Conservation (phyloP, 2,888 invertebrate species). For the Boloria euphrosyne region DNA sequence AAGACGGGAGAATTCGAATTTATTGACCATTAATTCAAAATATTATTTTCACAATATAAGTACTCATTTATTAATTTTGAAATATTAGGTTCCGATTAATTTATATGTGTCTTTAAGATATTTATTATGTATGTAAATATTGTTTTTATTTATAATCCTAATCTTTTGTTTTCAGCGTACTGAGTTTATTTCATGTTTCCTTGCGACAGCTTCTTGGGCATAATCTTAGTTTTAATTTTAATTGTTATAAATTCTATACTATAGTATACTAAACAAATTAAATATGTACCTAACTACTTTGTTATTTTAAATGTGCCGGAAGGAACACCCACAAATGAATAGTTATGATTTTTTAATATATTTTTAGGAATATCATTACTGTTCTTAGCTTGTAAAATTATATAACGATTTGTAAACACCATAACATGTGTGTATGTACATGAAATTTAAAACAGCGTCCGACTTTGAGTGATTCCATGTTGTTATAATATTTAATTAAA, state of each 20-base stretch:
- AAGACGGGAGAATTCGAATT: conserved; percentile 82
- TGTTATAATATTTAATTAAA: neutral
- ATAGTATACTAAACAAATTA: neutral
- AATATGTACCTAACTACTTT: too few species aligned
- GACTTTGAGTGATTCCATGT: too few species aligned
- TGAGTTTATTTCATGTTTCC: conserved; percentile 51
- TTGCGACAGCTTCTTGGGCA: conserved; percentile 12
- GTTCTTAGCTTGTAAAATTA: too few species aligned
- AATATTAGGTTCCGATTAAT: conserved; percentile 83
- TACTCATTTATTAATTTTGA: conserved; percentile 83
- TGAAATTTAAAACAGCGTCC: too few species aligned
- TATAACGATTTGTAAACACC: too few species aligned
- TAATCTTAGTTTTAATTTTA: neutral
- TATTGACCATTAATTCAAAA: conserved; percentile 83
- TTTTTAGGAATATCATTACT: too few species aligned
- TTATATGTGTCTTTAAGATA: conserved; percentile 82
- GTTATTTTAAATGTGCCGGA: too few species aligned
- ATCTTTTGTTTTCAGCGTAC: conserved; percentile 70
- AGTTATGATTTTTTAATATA: too few species aligned
- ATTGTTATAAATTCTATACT: neutral
- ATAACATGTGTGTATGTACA: too few species aligned
- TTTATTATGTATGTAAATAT: conserved; percentile 82
- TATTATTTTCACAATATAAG: conserved; percentile 83
- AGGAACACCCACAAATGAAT: too few species aligned
- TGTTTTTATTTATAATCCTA: conserved; percentile 77